Evolutionary conservation across 2,888 invertebrate species (phyloP), one percentile per base, ranked within the genome.

Genomic region (Nudaria mundana): DNA sequence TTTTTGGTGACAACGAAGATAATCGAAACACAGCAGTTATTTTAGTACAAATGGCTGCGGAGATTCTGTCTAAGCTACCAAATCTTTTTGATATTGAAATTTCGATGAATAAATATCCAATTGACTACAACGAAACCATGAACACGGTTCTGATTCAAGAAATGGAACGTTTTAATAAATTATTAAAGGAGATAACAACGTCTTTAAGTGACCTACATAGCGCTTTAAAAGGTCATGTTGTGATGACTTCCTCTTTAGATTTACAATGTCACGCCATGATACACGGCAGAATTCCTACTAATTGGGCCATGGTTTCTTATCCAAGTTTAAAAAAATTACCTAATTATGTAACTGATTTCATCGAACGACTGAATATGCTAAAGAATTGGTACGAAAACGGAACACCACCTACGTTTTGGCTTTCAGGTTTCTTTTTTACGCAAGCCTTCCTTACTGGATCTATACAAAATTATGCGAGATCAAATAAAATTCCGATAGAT

Each of bases 381-480:
- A 86, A 93, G 64, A 85, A 90, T 28, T 94, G 94, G 94, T 90
- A 85, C 58, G 66, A 90, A 1, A 66, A 92, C 3, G 95, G 94
- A 0, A 96, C 95, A 75, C 97, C 97, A 0, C 56, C 90, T 0
- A 92, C 93, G 1, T 97, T 96, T 86, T 98, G 98, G 98, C 82
- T 98, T 2, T 95, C 97, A 0, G 98, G 97, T 0, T 97, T 98
- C 78, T 98, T 94, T 73, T 97, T 97, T 72, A 95, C 96, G 0
- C 97, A 97, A 77, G 96, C 97, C 0, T 98, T 98, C 77, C 89
- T 98, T 16, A 97, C 97, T 0, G 97, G 95, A 0, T 95, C 95
- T 0, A 93, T 95, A 76, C 97, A 98, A 79, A 97, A 98, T 76
- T 97, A 91, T 72, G 97, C 98, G 5, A 88, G 97, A 49, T 94